Conservation (phyloP, 2,113 vertebrate species). For the Microcebus griseorufus region DNA sequence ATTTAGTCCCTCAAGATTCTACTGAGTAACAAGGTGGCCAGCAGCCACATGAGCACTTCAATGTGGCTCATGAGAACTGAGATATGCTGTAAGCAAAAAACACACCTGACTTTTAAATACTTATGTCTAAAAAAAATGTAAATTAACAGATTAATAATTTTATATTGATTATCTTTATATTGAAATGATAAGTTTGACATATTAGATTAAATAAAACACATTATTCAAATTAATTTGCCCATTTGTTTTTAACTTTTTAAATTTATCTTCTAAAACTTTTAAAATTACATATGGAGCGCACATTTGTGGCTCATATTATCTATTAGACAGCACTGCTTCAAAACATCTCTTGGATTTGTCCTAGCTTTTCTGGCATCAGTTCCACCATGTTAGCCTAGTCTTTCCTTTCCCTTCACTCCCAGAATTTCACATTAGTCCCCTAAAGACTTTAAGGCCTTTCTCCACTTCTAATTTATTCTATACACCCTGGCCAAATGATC, state of each 20-base stretch:
- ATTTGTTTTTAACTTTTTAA: neutral
- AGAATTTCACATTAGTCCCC: neutral
- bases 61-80: neutral
- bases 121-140: neutral
- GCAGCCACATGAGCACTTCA: neutral
- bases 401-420: neutral
- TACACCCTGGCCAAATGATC: slow-evolving; percentile 47
- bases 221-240: neutral
- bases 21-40: neutral
- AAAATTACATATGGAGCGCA: neutral
- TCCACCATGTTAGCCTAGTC: neutral
- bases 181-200: neutral
- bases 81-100: neutral
- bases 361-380: neutral
- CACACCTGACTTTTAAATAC: neutral
- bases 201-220: neutral
- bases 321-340: neutral
- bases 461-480: neutral
- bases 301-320: neutral
- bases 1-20: neutral
- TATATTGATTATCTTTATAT: neutral
- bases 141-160: neutral
- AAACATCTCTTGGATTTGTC: neutral
- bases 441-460: neutral
- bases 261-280: neutral